Evolutionary conservation across 2,113 vertebrate genomes (phyloP).

Genomic region (Eurystomus gularis): DNA sequence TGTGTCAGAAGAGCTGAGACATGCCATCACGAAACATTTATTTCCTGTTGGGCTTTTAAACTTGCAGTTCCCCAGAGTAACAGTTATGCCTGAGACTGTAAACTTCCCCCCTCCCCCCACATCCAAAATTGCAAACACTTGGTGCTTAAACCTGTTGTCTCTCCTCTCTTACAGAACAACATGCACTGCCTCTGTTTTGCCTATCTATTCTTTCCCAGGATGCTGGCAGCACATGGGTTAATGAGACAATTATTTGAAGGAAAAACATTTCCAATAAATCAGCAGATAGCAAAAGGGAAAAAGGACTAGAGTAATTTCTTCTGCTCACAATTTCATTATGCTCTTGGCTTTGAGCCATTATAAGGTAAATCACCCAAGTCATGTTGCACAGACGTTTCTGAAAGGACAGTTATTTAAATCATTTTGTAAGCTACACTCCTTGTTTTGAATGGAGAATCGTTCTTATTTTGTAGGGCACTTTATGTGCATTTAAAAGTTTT

Average conservation of each 20-base stretch:
- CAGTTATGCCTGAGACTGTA: background rate
- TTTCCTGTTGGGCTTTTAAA: background rate
- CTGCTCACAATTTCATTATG: slow-evolving; percentile 59
- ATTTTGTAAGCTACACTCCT: slow-evolving; percentile 9
- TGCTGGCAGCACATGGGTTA: slow-evolving; percentile 30
- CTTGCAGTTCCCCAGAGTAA: background rate
- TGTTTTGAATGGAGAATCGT: slow-evolving; percentile 9
- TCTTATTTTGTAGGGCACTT: background rate
- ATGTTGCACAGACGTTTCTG: slow-evolving; percentile 24
- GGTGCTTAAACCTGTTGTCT: background rate
- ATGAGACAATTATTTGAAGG: background rate
- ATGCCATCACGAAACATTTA: background rate
- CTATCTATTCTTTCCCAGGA: background rate
- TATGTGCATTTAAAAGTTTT: background rate
- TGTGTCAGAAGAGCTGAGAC: background rate
- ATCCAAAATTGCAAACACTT: background rate
- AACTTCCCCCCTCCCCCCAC: fast-evolving
- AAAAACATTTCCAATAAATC: slow-evolving; percentile 54
- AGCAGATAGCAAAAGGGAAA: slow-evolving; percentile 43
- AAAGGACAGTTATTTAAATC: slow-evolving; percentile 44
- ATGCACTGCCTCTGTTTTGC: background rate
- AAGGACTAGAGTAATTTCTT: slow-evolving; percentile 49
- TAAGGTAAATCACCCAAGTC: slow-evolving; percentile 60
- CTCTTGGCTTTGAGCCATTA: slow-evolving; percentile 51
- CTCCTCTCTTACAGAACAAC: background rate